Evolutionary conservation across 2,888 invertebrate genomes (phyloP).

Genomic region (Pinctada fucata): DNA sequence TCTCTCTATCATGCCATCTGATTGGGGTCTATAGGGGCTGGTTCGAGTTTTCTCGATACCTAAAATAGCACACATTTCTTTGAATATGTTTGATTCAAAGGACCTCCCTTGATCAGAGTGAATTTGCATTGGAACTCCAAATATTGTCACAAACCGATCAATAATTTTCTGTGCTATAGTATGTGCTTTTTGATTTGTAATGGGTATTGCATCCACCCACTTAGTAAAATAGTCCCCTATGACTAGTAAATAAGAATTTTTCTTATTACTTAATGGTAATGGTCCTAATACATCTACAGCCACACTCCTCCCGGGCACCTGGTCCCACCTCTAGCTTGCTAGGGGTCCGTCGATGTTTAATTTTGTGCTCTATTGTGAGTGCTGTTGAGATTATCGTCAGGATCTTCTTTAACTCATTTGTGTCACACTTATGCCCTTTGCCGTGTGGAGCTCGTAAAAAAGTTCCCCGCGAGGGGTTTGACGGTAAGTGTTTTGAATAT

Average conservation of each 20-base stretch:
- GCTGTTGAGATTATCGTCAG: too few species aligned
- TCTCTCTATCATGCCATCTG: constrained; percentile 44
- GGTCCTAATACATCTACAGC: constrained; percentile 39
- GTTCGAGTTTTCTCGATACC: constrained; percentile 44
- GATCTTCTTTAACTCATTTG: too few species aligned
- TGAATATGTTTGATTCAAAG: constrained; percentile 44
- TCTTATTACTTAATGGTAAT: constrained; percentile 25
- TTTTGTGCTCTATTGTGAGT: too few species aligned
- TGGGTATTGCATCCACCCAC: constrained; percentile 31
- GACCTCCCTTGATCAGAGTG: constrained; percentile 43
- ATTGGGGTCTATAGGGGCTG: constrained; percentile 39
- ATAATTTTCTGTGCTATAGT: constrained; percentile 48
- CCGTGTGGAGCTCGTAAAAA: too few species aligned
- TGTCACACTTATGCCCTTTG: too few species aligned
- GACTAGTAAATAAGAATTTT: constrained; percentile 27
- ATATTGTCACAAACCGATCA: constrained; percentile 34
- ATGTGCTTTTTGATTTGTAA: constrained; percentile 39
- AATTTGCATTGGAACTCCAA: constrained; percentile 40
- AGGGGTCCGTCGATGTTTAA: too few species aligned
- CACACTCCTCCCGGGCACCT: too few species aligned
- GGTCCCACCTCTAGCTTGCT: too few species aligned
- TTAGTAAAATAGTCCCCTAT: constrained; percentile 42
- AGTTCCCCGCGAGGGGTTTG: too few species aligned
- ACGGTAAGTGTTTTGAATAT: too few species aligned
- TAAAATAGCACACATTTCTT: constrained; percentile 42